Evolutionary conservation across 1,140 invertebrate genomes (phyloP).

Genomic region (Neuroterus valhalla): DNA sequence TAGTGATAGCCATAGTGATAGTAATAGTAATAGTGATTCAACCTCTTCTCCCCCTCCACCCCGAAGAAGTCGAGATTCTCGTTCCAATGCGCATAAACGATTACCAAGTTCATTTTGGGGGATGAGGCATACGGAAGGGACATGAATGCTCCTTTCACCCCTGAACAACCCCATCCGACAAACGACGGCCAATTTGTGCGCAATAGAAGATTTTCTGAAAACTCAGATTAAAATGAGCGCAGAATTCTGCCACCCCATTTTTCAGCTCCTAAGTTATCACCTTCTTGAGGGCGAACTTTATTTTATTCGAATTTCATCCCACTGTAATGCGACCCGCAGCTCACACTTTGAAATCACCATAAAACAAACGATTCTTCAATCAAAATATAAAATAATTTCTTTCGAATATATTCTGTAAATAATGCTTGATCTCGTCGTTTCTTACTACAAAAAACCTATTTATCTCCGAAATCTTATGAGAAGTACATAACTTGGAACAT

Average conservation of each 20-base stretch:
- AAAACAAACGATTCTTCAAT: too few relatives aligned
- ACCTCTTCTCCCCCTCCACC: neutral
- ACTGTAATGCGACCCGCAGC: neutral
- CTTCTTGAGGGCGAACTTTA: conserved; percentile 48
- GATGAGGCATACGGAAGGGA: neutral
- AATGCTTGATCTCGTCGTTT: conserved; percentile 32
- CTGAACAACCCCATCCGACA: conserved; percentile 43
- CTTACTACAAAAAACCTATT: too few relatives aligned
- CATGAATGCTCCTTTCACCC: conserved; percentile 32
- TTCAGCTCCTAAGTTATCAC: neutral
- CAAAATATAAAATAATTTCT: too few relatives aligned
- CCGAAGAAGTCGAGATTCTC: conserved; percentile 14
- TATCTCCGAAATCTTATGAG: too few relatives aligned
- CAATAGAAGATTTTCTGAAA: conserved; percentile 62
- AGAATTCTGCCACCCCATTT: conserved; percentile 19
- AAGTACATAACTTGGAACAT: too few relatives aligned
- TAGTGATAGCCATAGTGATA: too few relatives aligned
- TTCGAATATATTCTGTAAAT: too few relatives aligned
- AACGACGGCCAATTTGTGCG: conserved; percentile 70
- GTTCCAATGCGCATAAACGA: conserved; percentile 38
- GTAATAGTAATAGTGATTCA: conserved; percentile 10
- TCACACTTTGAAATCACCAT: too few relatives aligned
- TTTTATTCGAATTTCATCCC: conserved; percentile 57
- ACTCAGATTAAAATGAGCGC: conserved; percentile 67
- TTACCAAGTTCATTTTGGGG: conserved; percentile 12